Evolutionary conservation across 2,888 invertebrate genomes (phyloP).

Genomic region (Limnephilus auricula): DNA sequence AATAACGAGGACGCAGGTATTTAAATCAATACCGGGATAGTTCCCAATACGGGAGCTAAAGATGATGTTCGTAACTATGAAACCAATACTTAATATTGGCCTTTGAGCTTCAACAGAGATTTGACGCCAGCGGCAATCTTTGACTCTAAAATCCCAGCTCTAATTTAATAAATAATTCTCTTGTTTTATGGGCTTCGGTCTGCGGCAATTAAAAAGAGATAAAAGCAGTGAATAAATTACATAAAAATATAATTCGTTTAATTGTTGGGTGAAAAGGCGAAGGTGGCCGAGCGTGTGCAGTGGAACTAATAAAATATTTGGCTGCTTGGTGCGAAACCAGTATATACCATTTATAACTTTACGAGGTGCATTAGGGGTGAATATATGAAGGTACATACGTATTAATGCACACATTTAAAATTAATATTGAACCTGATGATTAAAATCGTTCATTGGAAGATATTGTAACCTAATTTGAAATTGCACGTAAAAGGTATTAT

Average conservation of each 20-base stretch:
- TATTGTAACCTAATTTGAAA: background rate
- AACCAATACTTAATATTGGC: constrained; percentile 37
- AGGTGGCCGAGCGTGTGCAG: background rate
- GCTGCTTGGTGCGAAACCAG: constrained; percentile 61
- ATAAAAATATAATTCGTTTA: constrained; percentile 61
- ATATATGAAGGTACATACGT: too few species aligned
- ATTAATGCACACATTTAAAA: background rate
- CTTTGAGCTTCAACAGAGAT: background rate
- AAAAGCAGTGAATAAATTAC: constrained; percentile 65
- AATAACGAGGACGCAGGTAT: background rate
- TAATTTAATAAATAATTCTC: constrained; percentile 61
- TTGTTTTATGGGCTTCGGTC: constrained; percentile 62
- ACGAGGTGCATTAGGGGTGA: too few species aligned
- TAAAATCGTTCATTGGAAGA: background rate
- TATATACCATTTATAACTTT: constrained; percentile 33
- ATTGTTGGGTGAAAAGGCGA: constrained; percentile 53
- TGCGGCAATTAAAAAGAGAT: constrained; percentile 65
- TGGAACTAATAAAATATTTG: constrained; percentile 49
- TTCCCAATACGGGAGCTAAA: constrained; percentile 42
- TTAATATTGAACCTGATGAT: background rate
- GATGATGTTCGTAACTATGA: constrained; percentile 2
- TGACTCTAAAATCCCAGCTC: constrained; percentile 34
- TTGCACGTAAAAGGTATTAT: background rate
- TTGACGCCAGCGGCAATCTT: constrained; percentile 51
- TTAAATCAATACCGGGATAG: constrained; percentile 18